Base-by-base conservation (phyloP, 2,113 vertebrate species). In the Ptychochromis oligacanthus region DNA sequence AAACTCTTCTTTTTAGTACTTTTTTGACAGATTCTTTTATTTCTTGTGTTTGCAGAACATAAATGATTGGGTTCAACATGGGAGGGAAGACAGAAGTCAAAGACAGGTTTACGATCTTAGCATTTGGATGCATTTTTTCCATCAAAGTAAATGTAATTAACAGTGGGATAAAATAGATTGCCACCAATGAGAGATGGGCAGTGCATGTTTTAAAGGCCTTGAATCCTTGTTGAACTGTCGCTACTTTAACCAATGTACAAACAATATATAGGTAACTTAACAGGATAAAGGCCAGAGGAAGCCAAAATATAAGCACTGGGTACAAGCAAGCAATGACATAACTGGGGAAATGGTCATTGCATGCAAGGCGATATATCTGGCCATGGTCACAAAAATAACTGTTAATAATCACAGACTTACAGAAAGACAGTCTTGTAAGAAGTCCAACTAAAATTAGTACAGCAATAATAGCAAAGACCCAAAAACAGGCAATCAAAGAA, bases 321-420 rank as follows among this genome's bases (percentile, higher is more conserved):
- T 54, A 88, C 1, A 93, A 40, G 61, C 28, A 60, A 24, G 77
- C 74, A 12, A 93, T 20, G 0, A 89, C 8, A 31, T 22, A 22
- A 67, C 75, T 94, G 5, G 92, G 81, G 18, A 28, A 79, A 58
- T 85, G 7, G 57, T 93, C 93, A 90, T 94, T 95, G 65, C 95
- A 96, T 1, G 94, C 82, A 26, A 95, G 86, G 1, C 75, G 15
- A 78, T 79, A 92, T 2, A 95, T 54, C 34, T 87, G 94, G 0
- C 91, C 94, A 67, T 95, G 88, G 26, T 95, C 95, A 86, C 94
- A 95, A 77, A 93, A 95, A 81, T 89, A 95, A 76, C 94, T 95
- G 6, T 93, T 87, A 46, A 96, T 55, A 28, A 93, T 80, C 38
- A 92, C 82, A 54, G 94, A 93, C 1, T 84, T 78, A 83, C 95